phyloP scores from a whole-genome alignment of 2,888 invertebrate genomes.

The Agriopis aurantiaria region DNA sequence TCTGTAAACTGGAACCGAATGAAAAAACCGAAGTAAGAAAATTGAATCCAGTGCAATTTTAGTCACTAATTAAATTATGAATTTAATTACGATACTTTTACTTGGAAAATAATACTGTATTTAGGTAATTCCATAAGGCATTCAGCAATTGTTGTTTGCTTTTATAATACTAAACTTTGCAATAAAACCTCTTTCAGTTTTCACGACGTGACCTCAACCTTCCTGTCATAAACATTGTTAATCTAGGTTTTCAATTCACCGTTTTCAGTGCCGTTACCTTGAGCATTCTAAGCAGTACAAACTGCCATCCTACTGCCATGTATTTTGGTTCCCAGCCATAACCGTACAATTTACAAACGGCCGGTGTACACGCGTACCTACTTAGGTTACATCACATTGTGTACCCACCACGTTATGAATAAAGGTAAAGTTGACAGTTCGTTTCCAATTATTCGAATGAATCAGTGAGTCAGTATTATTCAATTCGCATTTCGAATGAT shows the following conservation, averaged over 20 bases:
- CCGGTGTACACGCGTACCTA: conserved; percentile 24
- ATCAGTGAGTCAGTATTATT: not conserved
- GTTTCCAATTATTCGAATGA: conserved; percentile 9
- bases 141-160: not conserved
- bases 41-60: no score
- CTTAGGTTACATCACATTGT: conserved; percentile 18
- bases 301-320: not conserved
- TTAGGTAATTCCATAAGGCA: not conserved
- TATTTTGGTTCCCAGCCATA: conserved; percentile 15
- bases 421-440: not conserved
- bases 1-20: no score
- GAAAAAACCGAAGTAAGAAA: no score
- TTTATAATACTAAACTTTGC: not conserved
- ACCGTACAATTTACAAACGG: conserved; percentile 19
- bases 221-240: conserved; percentile 4
- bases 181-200: conserved; percentile 4
- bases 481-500: not conserved
- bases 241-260: conserved; percentile 5
- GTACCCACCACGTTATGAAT: not conserved
- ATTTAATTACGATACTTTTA: not conserved
- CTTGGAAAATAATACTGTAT: no score
- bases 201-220: conserved; percentile 17
- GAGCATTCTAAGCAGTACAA: not conserved
- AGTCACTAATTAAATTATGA: not conserved
- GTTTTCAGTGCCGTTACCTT: conserved; percentile 19